Conservation (phyloP, 2,797 vertebrate genomes). For the Staurois parvus region DNA sequence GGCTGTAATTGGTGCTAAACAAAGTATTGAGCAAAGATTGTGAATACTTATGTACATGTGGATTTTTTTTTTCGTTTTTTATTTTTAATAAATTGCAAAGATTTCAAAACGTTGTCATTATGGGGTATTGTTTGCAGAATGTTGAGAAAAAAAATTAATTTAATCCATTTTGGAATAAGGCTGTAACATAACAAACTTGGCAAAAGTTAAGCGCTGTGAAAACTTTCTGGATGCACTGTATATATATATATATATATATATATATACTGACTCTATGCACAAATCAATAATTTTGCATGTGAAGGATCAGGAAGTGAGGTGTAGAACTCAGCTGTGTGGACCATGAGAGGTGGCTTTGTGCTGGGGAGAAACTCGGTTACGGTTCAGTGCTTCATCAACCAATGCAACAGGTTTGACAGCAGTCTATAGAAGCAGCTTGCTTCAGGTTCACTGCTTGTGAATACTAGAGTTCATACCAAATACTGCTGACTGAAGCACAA, state of each 20-base stretch:
- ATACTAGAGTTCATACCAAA: conserved; percentile 78
- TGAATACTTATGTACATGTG: no score
- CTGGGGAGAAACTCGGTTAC: conserved; percentile 74
- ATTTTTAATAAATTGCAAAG: no score
- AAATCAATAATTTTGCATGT: conserved; percentile 14
- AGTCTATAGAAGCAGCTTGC: conserved; percentile 73
- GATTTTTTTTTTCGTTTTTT: no score
- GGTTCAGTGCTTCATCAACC: conserved; percentile 74
- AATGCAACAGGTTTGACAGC: conserved; percentile 80
- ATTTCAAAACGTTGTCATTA: no score
- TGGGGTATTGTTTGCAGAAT: no score
- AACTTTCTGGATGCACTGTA: no score
- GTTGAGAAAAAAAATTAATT: no score
- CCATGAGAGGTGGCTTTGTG: conserved; percentile 75
- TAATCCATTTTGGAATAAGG: no score
- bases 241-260: neutral
- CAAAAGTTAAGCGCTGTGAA: no score
- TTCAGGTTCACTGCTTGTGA: conserved; percentile 79
- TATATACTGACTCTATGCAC: neutral
- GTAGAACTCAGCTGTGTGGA: conserved; percentile 67
- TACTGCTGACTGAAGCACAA: conserved; percentile 80
- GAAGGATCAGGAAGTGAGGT: neutral
- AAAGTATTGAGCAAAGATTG: no score
- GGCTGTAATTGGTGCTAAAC: no score
- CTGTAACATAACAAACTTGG: no score